Base-by-base conservation (phyloP, 2,888 invertebrate species). In the Eilema sororculum region DNA sequence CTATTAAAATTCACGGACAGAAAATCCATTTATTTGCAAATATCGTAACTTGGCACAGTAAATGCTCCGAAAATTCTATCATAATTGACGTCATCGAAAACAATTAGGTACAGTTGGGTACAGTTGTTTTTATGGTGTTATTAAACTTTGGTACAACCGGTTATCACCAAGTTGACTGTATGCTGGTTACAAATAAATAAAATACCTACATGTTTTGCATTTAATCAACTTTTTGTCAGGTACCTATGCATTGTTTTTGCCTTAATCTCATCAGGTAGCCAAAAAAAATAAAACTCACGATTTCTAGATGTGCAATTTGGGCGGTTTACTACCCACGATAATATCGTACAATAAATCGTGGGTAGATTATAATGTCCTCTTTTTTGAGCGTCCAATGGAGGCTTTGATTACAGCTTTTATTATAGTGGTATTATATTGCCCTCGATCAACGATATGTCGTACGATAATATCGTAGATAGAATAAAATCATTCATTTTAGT, bases 51-150 rank as follows among this genome's bases (percentile, higher is more conserved):
- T 46, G 20, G 46, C 46, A 20, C 20, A 46, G 46, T 20, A 52
- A n/a, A n/a, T n/a, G 8, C n/a, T 22, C 22, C 3, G 8, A 24
- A 61, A 5, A 61, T 52, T n/a, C n/a, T 52, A 30, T 30, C 12
- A 60, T 60, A 22, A 37, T 22, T 61, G 22, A 37, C 33, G 61
- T 61, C 61, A 61, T 61, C 6, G 16, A 61, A 33, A 37, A 22
- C 61, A 5, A 61, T 22, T 30, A 60, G 8, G 37, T 37, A 37
- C 37, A 37, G 12, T 22, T 61, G n/a, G 2, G n/a, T n/a, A n/a
- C 33, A n/a, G 13, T 61, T 61, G 61, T 33, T 33, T 30, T 33
- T 22, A 33, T 46, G 46, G 20, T 46, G 46, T 52, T 52, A n/a
- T n/a, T 52, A 52, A 46, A 46, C 46, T 46, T 20, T 20, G 20